Conservation (phyloP, 2,113 vertebrate genomes). For the Sebastes fasciatus region DNA sequence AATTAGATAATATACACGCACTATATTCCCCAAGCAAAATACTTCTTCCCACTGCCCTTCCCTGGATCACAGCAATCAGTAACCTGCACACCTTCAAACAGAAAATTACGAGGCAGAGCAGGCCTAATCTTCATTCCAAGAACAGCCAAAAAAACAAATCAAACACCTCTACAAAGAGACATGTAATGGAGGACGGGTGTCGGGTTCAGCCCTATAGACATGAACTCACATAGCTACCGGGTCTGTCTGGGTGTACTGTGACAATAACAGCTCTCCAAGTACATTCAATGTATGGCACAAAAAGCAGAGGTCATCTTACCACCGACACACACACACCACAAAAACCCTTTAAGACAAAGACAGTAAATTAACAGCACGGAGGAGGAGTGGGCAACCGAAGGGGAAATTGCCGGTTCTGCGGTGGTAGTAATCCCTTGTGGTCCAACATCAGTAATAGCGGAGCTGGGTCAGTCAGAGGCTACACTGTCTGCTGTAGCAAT, state of each 20-base stretch:
- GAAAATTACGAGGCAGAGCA: constrained; percentile 32
- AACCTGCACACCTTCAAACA: constrained; percentile 22
- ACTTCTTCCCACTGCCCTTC: neutral
- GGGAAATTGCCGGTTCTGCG: constrained; percentile 25
- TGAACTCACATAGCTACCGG: constrained; percentile 36
- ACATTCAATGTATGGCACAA: constrained; percentile 7
- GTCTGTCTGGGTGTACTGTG: constrained; percentile 38
- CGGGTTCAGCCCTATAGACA: constrained; percentile 58
- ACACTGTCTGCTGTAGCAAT: constrained; percentile 77
- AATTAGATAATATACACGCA: neutral
- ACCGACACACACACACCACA: neutral
- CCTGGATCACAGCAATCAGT: constrained; percentile 6
- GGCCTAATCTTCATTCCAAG: constrained; percentile 59
- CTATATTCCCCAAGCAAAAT: neutral
- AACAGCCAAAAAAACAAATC: constrained; percentile 43
- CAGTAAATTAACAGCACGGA: constrained; percentile 17
- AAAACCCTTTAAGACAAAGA: constrained; percentile 10
- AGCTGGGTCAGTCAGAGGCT: constrained; percentile 78
- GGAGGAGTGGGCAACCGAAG: constrained; percentile 11
- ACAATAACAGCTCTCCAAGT: constrained; percentile 31
- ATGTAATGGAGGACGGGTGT: constrained; percentile 51
- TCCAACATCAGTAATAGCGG: constrained; percentile 54
- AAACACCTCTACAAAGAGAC: constrained; percentile 46
- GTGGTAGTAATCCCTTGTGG: constrained; percentile 53
- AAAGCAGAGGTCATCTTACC: neutral